Base-by-base conservation (phyloP, 2,888 invertebrate species). In the Leucozona laternaria region DNA sequence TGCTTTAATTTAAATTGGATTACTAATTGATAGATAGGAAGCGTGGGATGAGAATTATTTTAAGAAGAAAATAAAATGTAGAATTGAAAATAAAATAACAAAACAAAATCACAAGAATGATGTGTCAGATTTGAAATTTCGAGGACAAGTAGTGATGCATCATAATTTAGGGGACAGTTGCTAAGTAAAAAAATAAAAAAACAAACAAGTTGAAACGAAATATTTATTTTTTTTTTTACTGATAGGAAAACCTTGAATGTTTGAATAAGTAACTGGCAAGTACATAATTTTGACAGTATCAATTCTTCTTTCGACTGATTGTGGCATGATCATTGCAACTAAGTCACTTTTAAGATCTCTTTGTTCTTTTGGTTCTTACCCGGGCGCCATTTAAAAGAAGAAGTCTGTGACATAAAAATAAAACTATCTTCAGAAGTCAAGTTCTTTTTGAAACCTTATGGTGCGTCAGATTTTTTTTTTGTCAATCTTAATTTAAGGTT, bases 1-100 rank as follows among this genome's bases (percentile, higher is more conserved):
- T 45, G 78, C 43, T 78, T 86, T 75, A 79, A 86, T 82, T 82
- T 86, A 86, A 78, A 86, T 82, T 86, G 82, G 78, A 82, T 82
- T 82, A 86, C 82, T 82, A 86, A 86, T 86, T 86, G 71, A 71
- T 75, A 82, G 50, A 68, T 72, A 55, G 55, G 43, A 60, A 75
- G 78, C 45, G 79, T 82, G 78, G 79, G 79, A 86, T 86, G 75
- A 6, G 53, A 70, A 77, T 58, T 0, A 45, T 76, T 68, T 45
- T 22, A 17, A 53, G 13, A 34, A 13, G 2, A 40, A 55, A 40
- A 28, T 20, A 64, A 55, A 53, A 58, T 48, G 28, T 8, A 34
- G 7, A 13, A 28, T 6, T 64, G 6, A 48, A 64, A 28, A 10
- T 31, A 17, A 28, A 11, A 28, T 13, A n/a, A 13, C 13, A 5